A percentile compares a stretch with the other conserved stretches of the same genome.
Evolutionary conservation across 2,888 invertebrate genomes (phyloP).

Genomic region (Drosophila birchii): DNA sequence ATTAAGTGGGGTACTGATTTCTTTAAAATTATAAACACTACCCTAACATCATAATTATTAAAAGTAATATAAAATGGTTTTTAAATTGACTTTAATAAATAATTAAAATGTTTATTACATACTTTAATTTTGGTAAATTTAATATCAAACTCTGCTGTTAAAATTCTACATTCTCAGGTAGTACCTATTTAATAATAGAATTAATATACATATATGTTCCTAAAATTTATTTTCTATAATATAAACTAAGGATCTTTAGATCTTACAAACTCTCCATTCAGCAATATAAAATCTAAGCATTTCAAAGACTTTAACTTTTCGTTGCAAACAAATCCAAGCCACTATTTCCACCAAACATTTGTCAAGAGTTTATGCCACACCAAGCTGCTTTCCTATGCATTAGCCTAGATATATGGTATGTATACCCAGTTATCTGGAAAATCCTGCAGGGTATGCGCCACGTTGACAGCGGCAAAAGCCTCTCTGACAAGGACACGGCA

Average conservation of each 20-base stretch:
- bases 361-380: no score
- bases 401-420: conserved; percentile 4
- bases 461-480: conserved; percentile 50
- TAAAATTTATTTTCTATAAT: neutral
- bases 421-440: conserved; percentile 10
- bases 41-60: neutral
- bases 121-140: neutral
- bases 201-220: no score
- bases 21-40: neutral
- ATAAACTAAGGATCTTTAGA: neutral
- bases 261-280: neutral
- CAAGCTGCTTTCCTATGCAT: neutral
- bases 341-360: neutral
- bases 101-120: no score
- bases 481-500: conserved; percentile 50
- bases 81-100: no score
- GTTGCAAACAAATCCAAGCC: neutral
- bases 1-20: neutral
- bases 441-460: conserved; percentile 26
- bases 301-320: neutral
- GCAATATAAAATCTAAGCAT: neutral
- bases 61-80: no score
- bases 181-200: no score
- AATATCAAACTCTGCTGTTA: neutral
- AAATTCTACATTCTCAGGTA: no score